phyloP scores from a whole-genome alignment of 2,797 vertebrate species.

The Lepus townsendii region DNA sequence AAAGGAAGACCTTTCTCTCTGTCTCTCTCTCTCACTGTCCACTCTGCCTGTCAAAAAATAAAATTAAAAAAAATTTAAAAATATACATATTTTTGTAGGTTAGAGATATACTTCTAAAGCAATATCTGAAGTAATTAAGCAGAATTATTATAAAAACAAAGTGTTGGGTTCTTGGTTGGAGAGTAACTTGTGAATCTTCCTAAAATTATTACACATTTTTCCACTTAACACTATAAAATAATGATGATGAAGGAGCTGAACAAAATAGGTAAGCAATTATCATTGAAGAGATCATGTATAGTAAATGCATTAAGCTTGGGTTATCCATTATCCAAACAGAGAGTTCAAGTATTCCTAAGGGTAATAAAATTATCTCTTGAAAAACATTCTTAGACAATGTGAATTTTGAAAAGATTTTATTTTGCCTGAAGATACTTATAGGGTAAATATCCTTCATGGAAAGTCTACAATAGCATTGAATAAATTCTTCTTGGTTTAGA shows the following conservation, averaged over 20 bases:
- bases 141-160: background rate
- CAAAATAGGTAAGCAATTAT: constrained; percentile 10
- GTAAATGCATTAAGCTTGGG: background rate
- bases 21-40: too few relatives aligned
- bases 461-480: background rate
- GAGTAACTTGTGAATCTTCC: background rate
- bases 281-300: background rate
- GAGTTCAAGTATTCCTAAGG: background rate
- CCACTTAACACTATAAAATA: background rate
- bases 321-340: background rate
- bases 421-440: background rate
- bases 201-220: background rate
- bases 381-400: background rate
- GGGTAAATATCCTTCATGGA: background rate
- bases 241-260: background rate
- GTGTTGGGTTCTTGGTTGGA: background rate
- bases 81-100: background rate
- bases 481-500: background rate
- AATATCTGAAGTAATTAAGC: background rate
- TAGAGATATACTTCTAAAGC: background rate
- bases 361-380: background rate
- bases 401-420: background rate
- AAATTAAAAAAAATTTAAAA: background rate
- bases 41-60: too few relatives aligned
- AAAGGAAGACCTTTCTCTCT: too few relatives aligned